phyloP scores from a whole-genome alignment of 2,888 invertebrate species.

The Nomada lathburiana region DNA sequence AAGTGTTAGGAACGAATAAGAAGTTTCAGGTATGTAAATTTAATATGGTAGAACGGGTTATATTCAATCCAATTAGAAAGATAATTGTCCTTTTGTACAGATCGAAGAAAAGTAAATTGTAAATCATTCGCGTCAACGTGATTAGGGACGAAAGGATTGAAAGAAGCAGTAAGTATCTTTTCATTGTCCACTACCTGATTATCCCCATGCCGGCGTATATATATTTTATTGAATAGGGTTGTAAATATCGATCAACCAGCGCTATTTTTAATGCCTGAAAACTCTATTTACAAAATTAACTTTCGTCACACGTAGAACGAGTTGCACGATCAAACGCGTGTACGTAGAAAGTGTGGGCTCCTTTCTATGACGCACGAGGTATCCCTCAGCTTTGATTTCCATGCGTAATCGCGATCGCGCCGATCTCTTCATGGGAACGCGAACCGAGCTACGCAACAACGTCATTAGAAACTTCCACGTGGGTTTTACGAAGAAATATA shows the following conservation, averaged over 20 bases:
- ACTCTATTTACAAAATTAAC: slow-evolving; percentile 1
- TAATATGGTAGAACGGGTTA: too few species aligned
- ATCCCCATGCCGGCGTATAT: background rate
- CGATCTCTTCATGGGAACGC: slow-evolving; percentile 71
- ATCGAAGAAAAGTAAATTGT: too few species aligned
- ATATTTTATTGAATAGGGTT: background rate
- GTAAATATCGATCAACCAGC: slow-evolving; percentile 17
- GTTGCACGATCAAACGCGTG: slow-evolving; percentile 10
- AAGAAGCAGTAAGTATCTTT: background rate
- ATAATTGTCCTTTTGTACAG: too few species aligned
- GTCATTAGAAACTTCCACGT: slow-evolving; percentile 50
- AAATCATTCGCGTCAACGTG: background rate
- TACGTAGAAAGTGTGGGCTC: slow-evolving; percentile 73
- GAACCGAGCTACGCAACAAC: slow-evolving; percentile 51
- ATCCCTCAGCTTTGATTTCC: slow-evolving; percentile 79
- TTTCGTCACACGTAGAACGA: slow-evolving; percentile 13
- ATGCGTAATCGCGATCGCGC: slow-evolving; percentile 75
- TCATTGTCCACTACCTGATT: background rate
- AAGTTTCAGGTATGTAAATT: too few species aligned
- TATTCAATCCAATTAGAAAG: too few species aligned
- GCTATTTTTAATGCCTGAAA: background rate
- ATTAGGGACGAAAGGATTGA: background rate
- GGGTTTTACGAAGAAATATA: slow-evolving; percentile 33
- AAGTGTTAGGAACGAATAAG: too few species aligned
- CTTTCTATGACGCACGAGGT: slow-evolving; percentile 71